Base-by-base conservation (phyloP, 2,888 invertebrate genomes). In the Elegia similella region DNA sequence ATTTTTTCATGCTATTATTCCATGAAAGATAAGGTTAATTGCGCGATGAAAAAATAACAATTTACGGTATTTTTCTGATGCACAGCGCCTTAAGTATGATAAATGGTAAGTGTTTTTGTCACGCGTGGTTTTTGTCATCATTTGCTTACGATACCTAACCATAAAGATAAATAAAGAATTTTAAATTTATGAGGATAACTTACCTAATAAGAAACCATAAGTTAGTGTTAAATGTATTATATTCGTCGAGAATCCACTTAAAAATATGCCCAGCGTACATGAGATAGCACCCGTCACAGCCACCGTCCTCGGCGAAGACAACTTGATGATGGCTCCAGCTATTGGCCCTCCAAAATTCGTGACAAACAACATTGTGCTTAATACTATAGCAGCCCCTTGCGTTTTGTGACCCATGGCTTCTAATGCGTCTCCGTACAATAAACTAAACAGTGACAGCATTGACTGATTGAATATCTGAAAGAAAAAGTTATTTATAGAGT, bases 381-480 rank as follows among this genome's bases (percentile, higher is more conserved):
- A 92, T 15, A 95, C 94, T 29, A 95, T 75, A 0, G 95, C 94
- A 0, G 95, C 94, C 7, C 95, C 95, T 52, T 94, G 91, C 0
- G 95, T 95, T 38, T 87, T 92, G 62, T 93, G 92, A 0, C 94
- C 93, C 93, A 95, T 93, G 0, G 89, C 84, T 69, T 93, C 87
- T 59, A 95, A 80, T 60, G 93, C 92, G 64, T 94, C 94, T 46
- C 94, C 95, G 66, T 95, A 95, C 34, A 95, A 83, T 56, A 95
- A 88, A 59, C 95, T 94, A 77, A 95, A 95, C 47, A 95, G 88
- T 5, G 95, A 95, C 63, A 95, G 86, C 78, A 95, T 92, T 2
- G 95, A 94, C 76, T 95, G 94, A 76, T 95, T 95, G 65, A 95
- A 94, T 80, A 95, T 93, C 94, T 94, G 78, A 34, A 48, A 48